A percentile compares a stretch with the other conserved stretches of the same genome.
These are phyloP conservation scores for Trachops cirrhosus DNA, from an alignment of 2,797 vertebrate species.

Conservation along the genomic window DNA sequence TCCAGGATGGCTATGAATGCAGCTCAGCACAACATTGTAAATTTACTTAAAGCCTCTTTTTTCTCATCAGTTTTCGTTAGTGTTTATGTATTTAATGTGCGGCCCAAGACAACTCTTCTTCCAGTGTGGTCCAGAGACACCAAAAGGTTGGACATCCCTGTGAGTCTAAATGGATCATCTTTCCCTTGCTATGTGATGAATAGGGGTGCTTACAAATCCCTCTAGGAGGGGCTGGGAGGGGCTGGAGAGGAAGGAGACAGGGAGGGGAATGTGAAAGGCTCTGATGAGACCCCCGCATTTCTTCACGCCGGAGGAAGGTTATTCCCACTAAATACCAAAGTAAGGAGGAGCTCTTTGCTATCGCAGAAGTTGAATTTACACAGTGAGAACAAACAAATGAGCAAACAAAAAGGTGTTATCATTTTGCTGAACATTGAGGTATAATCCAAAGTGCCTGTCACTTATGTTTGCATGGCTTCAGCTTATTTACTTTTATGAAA, in stretches of 20 bases:
- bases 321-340: not conserved
- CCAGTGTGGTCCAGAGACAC: too few species aligned
- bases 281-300: not conserved
- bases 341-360: not conserved
- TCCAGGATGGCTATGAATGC: too few species aligned
- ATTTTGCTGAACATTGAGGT: not conserved
- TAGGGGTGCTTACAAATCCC: not conserved
- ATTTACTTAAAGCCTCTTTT: too few species aligned
- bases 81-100: too few species aligned
- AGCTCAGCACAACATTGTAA: too few species aligned
- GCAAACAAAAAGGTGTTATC: not conserved
- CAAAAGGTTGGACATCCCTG: too few species aligned
- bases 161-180: not conserved
- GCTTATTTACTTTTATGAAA: not conserved
- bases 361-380: not conserved
- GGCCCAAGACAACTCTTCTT: too few species aligned
- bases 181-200: not conserved
- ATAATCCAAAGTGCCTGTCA: not conserved
- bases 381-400: not conserved
- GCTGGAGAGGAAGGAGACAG: not conserved
- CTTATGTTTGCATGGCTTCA: not conserved
- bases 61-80: too few species aligned
- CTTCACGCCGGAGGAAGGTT: not conserved
- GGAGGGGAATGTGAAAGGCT: not conserved
- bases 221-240: too few species aligned